Evolutionary conservation across 1,140 invertebrate genomes (phyloP).

Genomic region (Eulimnadia texana): DNA sequence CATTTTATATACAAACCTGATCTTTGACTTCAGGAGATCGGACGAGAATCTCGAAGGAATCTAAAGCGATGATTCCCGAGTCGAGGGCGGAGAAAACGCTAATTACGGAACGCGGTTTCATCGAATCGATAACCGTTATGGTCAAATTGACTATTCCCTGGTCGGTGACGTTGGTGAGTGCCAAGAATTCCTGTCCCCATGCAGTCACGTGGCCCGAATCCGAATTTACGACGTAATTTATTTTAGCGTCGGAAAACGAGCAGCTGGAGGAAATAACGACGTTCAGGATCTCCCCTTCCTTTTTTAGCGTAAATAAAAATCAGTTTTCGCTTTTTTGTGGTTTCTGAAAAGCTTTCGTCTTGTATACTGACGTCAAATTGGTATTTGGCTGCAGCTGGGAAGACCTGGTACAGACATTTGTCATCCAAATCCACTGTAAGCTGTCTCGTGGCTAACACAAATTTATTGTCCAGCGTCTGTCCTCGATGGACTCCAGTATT

Average conservation of each 20-base stretch:
- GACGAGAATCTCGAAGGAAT: not conserved
- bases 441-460: not conserved
- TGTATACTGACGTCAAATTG: not conserved
- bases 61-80: not conserved
- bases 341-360: not conserved
- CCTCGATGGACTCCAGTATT: not conserved
- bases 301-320: not conserved
- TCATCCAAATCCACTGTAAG: not conserved
- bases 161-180: not conserved
- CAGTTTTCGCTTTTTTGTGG: not conserved
- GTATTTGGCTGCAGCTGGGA: not conserved
- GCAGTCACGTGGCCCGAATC: slow-evolving; percentile 1
- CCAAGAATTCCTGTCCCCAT: slow-evolving; percentile 2
- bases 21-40: not conserved
- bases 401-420: not conserved
- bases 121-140: not conserved
- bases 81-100: slow-evolving; percentile 3
- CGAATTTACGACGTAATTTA: not conserved
- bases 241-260: not conserved
- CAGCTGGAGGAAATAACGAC: not conserved
- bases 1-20: not conserved
- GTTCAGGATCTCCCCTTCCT: not conserved
- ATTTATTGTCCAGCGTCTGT: not conserved
- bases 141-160: not conserved
- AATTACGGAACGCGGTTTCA: slow-evolving; percentile 5